phyloP scores from a whole-genome alignment of 2,797 vertebrate species.

The Ibycter americanus region DNA sequence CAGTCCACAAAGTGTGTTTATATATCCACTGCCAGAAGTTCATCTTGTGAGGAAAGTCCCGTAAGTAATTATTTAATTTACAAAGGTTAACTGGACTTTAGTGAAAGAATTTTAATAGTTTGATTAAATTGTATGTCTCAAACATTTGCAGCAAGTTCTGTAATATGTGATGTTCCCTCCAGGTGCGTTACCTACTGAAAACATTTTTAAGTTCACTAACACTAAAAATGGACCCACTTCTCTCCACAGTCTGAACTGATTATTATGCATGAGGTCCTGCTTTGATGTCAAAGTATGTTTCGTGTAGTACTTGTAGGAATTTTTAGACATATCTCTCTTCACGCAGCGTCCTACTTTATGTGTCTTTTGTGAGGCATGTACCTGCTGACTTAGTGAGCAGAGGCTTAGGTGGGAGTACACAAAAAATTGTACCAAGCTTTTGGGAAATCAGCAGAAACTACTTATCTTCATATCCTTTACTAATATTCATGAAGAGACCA shows the following conservation, averaged over 20 bases:
- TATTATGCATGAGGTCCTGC: not conserved
- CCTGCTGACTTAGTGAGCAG: not conserved
- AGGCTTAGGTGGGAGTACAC: not conserved
- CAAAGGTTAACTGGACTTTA: not conserved
- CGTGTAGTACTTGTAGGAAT: not conserved
- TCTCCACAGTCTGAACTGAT: not conserved
- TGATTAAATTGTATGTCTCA: not conserved
- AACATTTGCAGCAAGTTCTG: not conserved
- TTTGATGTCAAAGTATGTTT: not conserved
- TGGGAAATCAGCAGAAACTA: not conserved
- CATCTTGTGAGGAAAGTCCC: slow-evolving; percentile 9
- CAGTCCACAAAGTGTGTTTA: slow-evolving; percentile 45
- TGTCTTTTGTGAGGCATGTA: not conserved
- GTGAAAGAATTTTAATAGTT: not conserved
- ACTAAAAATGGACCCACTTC: not conserved
- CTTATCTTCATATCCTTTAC: not conserved
- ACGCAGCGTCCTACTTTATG: not conserved
- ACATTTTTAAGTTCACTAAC: not conserved
- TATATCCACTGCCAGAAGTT: slow-evolving; percentile 37
- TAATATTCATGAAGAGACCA: not conserved
- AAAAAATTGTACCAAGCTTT: not conserved
- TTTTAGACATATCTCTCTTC: not conserved
- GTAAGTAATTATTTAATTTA: slow-evolving; percentile 5
- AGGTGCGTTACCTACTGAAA: not conserved
- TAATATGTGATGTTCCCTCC: not conserved